A percentile compares a stretch with the other conserved stretches of the same genome.
phyloP scores from a whole-genome alignment of 1,140 invertebrate genomes.

The Archivesica marissinica region DNA sequence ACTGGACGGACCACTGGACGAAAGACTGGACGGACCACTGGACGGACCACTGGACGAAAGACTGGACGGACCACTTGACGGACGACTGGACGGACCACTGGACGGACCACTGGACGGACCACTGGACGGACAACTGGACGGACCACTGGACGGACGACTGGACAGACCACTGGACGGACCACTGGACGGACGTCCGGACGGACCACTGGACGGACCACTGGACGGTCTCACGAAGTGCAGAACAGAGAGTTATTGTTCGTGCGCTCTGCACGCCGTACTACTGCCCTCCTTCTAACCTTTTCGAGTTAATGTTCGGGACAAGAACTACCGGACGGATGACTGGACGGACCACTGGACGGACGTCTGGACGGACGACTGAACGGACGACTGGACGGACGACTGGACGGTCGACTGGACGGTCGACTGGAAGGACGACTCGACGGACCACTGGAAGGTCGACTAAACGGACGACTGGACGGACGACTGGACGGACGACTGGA shows the following conservation, averaged over 20 bases:
- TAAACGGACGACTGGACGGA: not conserved
- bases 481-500: not conserved
- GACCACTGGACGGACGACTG: not conserved
- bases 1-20: constrained; percentile 3
- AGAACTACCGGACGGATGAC: not conserved
- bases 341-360: not conserved
- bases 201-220: not conserved
- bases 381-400: not conserved
- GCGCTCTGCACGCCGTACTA: too few species aligned
- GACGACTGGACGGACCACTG: not conserved
- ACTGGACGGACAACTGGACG: not conserved
- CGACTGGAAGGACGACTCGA: not conserved
- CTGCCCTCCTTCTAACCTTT: too few species aligned
- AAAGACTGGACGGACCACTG: too few species aligned
- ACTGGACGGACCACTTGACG: too few species aligned
- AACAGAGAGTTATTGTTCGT: too few species aligned
- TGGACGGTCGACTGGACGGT: not conserved
- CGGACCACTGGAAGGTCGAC: not conserved
- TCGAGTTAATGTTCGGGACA: too few species aligned
- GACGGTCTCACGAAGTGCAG: not conserved
- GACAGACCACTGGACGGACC: not conserved
- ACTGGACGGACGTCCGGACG: not conserved
- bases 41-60: too few species aligned
- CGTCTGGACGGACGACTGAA: not conserved
- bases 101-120: not conserved